Evolutionary conservation across 2,888 invertebrate genomes (phyloP), one percentile per base, ranked within the genome.

Genomic region (Himalopsyche anomala): DNA sequence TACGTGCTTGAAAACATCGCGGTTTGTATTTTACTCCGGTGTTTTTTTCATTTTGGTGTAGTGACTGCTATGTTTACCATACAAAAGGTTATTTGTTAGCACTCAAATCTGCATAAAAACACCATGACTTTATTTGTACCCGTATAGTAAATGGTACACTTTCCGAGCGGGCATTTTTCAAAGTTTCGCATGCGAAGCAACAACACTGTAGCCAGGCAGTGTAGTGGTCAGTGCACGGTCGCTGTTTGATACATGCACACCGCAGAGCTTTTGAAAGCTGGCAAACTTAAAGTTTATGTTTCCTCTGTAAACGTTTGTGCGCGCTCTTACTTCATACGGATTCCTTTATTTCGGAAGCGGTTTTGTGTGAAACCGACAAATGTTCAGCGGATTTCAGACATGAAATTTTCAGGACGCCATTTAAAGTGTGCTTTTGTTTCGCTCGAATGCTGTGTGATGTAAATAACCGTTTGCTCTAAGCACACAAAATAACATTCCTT

Each of bases 231-330:
- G 62, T 28, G 62, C 9, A 62, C 62, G 62, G 62, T 62, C 62
- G 3, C 62, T 62, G 28, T 62, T 62, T 62, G 62, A 62, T 62
- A 62, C 42, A 80, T 80, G 38, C 36, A 38, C 40, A 80, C 80
- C 36, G 36, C 80, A 80, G 80, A 19, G 80, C 36, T 80, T 36
- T 80, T 80, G 80, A 80, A 62, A 80, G 80, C 80, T 42, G n/a
- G 42, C 80, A 80, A 36, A 80, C 40, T 80, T 80, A 80, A 80
- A 80, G 80, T 80, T 80, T 80, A 80, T 80, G 80, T 40, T 80
- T 80, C 40, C 42, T 40, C 40, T 40, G 80, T 80, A 80, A 80
- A 80, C 80, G 42, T 40, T 80, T 38, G 40, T 42, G 80, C 40
- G n/a, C 62, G 62, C 62, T 62, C 62, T 62, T 62, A 62, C 62